A percentile compares a stretch with the other conserved stretches of the same genome.
These are phyloP conservation scores for Crambe crambe DNA, from an alignment of 37 sponge, comb jelly and placozoan genomes.

Conservation along the genomic window DNA sequence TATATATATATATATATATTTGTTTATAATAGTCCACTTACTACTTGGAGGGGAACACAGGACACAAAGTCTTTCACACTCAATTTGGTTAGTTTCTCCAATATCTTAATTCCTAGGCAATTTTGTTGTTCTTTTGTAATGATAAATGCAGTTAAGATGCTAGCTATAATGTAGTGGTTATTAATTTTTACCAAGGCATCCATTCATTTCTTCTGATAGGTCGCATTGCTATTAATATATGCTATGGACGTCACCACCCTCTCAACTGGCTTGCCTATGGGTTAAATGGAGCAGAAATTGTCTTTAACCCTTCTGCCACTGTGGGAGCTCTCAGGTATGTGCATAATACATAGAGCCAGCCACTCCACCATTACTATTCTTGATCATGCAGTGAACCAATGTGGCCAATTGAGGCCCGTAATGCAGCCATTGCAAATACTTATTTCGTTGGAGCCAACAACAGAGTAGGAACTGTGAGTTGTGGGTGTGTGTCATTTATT, in stretches of 20 bases:
- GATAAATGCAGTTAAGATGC: neutral
- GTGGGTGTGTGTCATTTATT: no score
- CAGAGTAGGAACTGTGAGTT: conserved; percentile 91
- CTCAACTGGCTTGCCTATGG: conserved; percentile 94
- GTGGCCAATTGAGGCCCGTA: conserved; percentile 97
- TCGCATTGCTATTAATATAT: conserved; percentile 90
- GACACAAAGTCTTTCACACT: conserved; percentile 91
- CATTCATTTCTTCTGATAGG: no score
- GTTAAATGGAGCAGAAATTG: conserved; percentile 96
- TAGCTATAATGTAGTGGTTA: no score
- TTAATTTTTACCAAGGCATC: no score
- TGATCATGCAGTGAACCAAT: conserved; percentile 87
- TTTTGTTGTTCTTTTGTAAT: neutral
- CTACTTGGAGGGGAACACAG: conserved; percentile 92
- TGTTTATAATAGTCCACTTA: conserved; percentile 80
- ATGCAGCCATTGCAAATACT: conserved; percentile 91
- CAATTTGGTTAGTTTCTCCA: conserved; percentile 67
- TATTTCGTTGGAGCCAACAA: conserved; percentile 91
- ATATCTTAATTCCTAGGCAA: no score
- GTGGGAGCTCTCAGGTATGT: conserved; percentile 90
- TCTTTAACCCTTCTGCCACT: conserved; percentile 97
- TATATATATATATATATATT: neutral
- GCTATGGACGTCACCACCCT: conserved; percentile 96
- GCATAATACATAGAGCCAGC: neutral
- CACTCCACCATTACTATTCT: neutral